These are phyloP conservation scores for Rhinogobius similis DNA, from an alignment of 2,113 vertebrate genomes.

Conservation along the genomic window DNA sequence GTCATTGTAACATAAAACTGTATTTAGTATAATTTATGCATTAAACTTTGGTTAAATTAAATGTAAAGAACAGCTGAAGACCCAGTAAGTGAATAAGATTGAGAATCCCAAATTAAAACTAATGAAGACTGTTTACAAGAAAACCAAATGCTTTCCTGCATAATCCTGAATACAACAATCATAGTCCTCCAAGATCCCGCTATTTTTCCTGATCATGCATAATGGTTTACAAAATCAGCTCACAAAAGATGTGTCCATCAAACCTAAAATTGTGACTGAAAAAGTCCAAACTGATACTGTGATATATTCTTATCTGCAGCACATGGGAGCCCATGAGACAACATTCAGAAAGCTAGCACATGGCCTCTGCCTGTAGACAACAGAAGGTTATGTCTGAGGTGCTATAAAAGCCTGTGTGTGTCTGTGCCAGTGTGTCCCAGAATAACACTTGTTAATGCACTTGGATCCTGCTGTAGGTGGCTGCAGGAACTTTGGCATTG, in stretches of 20 bases:
- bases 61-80: background rate
- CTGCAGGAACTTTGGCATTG: slow-evolving; percentile 36
- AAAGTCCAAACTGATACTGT: slow-evolving; percentile 4
- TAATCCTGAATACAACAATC: background rate
- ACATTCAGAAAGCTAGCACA: slow-evolving; percentile 41
- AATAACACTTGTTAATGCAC: slow-evolving; percentile 67
- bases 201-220: background rate
- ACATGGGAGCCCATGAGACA: slow-evolving; percentile 52
- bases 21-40: background rate
- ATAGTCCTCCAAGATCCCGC: background rate
- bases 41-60: background rate
- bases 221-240: slow-evolving; percentile 6
- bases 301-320: slow-evolving; percentile 24
- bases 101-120: background rate
- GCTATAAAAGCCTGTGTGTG: slow-evolving; percentile 65
- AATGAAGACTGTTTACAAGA: background rate
- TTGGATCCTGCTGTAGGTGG: slow-evolving; percentile 39
- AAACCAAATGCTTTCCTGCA: background rate
- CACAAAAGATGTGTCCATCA: background rate
- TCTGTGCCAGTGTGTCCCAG: slow-evolving; percentile 60
- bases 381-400: slow-evolving; percentile 70
- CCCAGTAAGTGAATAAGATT: background rate
- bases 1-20: background rate
- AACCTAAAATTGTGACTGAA: slow-evolving; percentile 23
- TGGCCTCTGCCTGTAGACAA: slow-evolving; percentile 44